Conservation (phyloP, 1,140 invertebrate genomes). For the Ostrea edulis region DNA sequence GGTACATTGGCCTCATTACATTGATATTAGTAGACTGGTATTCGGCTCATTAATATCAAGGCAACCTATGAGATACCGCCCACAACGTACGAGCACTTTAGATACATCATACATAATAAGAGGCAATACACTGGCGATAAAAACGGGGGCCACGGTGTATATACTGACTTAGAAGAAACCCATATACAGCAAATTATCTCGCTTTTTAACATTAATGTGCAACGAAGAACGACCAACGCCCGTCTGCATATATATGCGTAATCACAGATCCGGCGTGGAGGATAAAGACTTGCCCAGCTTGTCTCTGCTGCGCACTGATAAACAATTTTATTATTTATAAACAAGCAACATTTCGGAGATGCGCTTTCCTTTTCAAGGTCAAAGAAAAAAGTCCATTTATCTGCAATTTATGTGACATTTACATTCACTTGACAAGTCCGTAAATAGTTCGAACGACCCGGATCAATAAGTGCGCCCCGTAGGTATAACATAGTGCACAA, state of each 20-base stretch:
- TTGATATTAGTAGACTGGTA: too few relatives aligned
- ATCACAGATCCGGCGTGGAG: neutral
- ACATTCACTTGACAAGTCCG: neutral
- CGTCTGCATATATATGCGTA: slow-evolving; percentile 20
- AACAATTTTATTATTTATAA: slow-evolving; percentile 23
- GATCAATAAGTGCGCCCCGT: neutral
- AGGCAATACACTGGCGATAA: slow-evolving; percentile 6
- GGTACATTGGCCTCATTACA: too few relatives aligned
- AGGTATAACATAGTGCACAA: neutral
- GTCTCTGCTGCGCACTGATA: neutral
- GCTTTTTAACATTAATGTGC: slow-evolving; percentile 37
- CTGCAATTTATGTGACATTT: slow-evolving; percentile 3
- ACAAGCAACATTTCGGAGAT: neutral
- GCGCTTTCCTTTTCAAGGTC: slow-evolving; percentile 3
- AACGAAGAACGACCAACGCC: slow-evolving; percentile 11
- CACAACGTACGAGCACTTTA: neutral
- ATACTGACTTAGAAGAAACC: slow-evolving; percentile 16
- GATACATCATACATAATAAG: neutral
- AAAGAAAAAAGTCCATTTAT: neutral
- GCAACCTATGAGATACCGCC: neutral
- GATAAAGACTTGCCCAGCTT: slow-evolving; percentile 9
- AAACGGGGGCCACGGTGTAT: neutral
- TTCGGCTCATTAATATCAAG: too few relatives aligned
- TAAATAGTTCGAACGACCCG: slow-evolving; percentile 11
- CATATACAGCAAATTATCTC: slow-evolving; percentile 21